Evolutionary conservation across 2,888 invertebrate species (phyloP), one percentile per base, ranked within the genome.

Genomic region (Tricholauxania praeusta): DNA sequence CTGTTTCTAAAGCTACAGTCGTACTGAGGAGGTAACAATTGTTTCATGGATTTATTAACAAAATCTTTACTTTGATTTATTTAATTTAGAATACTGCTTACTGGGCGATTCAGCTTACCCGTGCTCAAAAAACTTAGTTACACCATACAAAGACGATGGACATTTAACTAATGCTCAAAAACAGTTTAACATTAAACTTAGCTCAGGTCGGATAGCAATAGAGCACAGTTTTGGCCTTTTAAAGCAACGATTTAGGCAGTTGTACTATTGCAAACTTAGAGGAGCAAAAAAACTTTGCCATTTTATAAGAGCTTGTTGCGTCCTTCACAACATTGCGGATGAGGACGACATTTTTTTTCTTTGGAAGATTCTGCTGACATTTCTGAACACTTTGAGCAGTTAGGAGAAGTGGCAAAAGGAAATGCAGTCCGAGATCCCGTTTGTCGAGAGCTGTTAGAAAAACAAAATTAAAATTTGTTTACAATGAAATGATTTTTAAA

Each of bases 291-390:
- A 53, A 3, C 62, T 68, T n/a, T 68, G n/a, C 53, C 28, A 68
- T 39, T 72, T 72, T 19, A 48, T 68, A 15, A 7, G 62, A 48
- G 66, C 66, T 14, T 71, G 66, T 28, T 74, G 73, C 32, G 71
- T 52, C 6, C 60, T 73, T 1, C 72, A 72, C 53, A 72, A 72
- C 14, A 51, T 72, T n/a, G n/a, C n/a, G n/a, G n/a, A n/a, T n/a
- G n/a, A n/a, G n/a, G n/a, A n/a, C n/a, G n/a, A n/a, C 15, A 17
- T 49, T 71, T 8, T 53, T 65, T 22, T 47, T 8, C 60, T 66
- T 28, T 47, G 71, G 19, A 66, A 71, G 52, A 51, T 53, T 22
- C 1, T 59, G 71, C 22, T 39, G 71, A 1, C 47, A 64, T 4
- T 71, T 48, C 12, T 52, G 66, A 12, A 71, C 71, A 47, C 32